These are phyloP conservation scores for Aurelia sp. DNA, from an alignment of 30 jellyfish, hydroid and myxozoan species.

Conservation along the genomic window DNA sequence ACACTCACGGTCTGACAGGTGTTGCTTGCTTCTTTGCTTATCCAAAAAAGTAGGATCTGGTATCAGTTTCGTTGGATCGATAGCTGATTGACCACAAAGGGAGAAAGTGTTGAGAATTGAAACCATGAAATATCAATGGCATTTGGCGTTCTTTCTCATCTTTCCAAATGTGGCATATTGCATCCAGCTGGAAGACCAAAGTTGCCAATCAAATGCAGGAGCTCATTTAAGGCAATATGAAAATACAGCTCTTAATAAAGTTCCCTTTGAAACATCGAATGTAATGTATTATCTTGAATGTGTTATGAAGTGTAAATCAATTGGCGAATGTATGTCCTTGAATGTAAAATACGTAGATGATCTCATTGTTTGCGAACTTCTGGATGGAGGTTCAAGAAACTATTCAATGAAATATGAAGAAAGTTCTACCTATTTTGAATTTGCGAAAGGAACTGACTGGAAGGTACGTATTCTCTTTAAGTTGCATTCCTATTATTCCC, in stretches of 20 bases:
- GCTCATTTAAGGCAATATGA: not conserved
- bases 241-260: not conserved
- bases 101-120: too few species aligned
- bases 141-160: too few species aligned
- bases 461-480: not conserved
- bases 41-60: too few species aligned
- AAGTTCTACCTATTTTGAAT: not conserved
- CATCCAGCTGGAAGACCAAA: too few species aligned
- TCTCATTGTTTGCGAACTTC: not conserved
- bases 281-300: not conserved
- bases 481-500: too few species aligned
- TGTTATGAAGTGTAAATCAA: not conserved
- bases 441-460: not conserved
- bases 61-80: too few species aligned
- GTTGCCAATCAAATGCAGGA: too few species aligned
- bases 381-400: slow-evolving; percentile 1
- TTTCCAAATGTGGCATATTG: too few species aligned
- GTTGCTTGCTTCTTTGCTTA: too few species aligned
- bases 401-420: not conserved
- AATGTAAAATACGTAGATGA: not conserved
- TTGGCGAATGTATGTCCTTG: not conserved
- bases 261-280: not conserved
- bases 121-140: too few species aligned
- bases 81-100: too few species aligned
- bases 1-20: too few species aligned